A percentile compares a stretch with the other conserved stretches of the same genome.
phyloP scores from a whole-genome alignment of 2,888 invertebrate genomes.

The Taenaris catops region DNA sequence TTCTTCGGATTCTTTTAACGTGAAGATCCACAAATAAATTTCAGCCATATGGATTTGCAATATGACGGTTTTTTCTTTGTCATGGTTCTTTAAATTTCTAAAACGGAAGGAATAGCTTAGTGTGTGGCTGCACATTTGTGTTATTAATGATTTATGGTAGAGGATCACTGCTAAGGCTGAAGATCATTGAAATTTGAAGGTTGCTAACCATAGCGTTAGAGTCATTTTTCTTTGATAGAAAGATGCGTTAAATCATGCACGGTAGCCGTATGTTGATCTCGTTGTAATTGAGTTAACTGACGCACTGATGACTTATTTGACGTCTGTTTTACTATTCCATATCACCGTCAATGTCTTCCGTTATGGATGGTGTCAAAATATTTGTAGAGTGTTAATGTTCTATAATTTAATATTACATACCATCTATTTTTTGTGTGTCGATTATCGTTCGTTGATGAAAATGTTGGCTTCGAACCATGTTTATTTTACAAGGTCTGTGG shows the following conservation, averaged over 20 bases:
- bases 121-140: conserved; percentile 76
- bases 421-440: conserved; percentile 29
- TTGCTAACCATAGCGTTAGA: conserved; percentile 40
- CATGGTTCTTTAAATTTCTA: conserved; percentile 17
- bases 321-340: conserved; percentile 53
- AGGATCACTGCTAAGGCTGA: conserved; percentile 54
- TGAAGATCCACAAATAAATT: too few relatives aligned
- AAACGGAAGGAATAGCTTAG: conserved; percentile 73
- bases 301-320: conserved; percentile 78
- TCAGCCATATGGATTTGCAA: too few relatives aligned
- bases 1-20: conserved; percentile 14
- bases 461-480: too few relatives aligned
- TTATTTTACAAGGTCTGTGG: too few relatives aligned
- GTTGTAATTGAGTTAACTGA: conserved; percentile 77
- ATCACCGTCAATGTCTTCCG: conserved; percentile 30
- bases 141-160: conserved; percentile 79
- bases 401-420: conserved; percentile 16
- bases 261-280: conserved; percentile 76
- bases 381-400: conserved; percentile 26
- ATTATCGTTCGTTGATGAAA: conserved; percentile 28
- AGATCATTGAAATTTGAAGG: conserved; percentile 43
- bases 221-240: conserved; percentile 31
- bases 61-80: conserved; percentile 13
- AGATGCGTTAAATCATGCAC: conserved; percentile 61
- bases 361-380: conserved; percentile 32